phyloP scores from a whole-genome alignment of 2,888 invertebrate genomes.

The Sesia apiformis region DNA sequence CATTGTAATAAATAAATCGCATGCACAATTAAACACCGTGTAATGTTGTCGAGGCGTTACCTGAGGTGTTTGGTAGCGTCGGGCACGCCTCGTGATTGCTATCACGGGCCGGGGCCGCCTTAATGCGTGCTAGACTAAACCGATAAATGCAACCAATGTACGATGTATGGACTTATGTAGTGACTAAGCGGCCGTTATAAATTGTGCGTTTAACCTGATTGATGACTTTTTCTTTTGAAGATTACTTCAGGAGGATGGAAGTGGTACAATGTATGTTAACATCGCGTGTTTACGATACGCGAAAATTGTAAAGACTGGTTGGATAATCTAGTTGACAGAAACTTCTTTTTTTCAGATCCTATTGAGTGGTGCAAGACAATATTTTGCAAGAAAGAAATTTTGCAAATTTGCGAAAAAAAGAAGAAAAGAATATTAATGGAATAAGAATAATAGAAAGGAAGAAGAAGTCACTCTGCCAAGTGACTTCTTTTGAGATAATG shows the following conservation, averaged over 20 bases:
- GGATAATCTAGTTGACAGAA: no score
- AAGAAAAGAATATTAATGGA: no score
- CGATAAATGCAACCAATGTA: slow-evolving; percentile 22
- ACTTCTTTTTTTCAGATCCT: no score
- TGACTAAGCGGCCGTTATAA: slow-evolving; percentile 46
- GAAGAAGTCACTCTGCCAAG: no score
- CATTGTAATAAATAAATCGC: slow-evolving; percentile 40
- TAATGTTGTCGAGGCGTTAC: slow-evolving; percentile 43
- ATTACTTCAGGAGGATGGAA: background rate
- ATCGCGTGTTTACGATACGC: no score
- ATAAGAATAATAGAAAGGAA: no score
- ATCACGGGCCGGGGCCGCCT: slow-evolving; percentile 35
- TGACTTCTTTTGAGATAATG: no score
- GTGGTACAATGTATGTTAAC: background rate
- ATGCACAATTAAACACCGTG: slow-evolving; percentile 49
- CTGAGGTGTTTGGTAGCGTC: slow-evolving; percentile 39
- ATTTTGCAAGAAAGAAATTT: no score
- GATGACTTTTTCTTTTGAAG: slow-evolving; percentile 1
- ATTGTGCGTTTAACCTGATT: slow-evolving; percentile 38
- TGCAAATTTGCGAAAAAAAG: no score
- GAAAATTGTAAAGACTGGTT: no score
- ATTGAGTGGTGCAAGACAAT: no score
- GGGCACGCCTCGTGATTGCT: slow-evolving; percentile 51
- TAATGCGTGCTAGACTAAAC: slow-evolving; percentile 32
- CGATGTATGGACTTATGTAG: slow-evolving; percentile 47